A percentile compares a stretch with the other conserved stretches of the same genome.
Conservation (phyloP, 2,888 invertebrate genomes). For the Drosophila tripunctata region DNA sequence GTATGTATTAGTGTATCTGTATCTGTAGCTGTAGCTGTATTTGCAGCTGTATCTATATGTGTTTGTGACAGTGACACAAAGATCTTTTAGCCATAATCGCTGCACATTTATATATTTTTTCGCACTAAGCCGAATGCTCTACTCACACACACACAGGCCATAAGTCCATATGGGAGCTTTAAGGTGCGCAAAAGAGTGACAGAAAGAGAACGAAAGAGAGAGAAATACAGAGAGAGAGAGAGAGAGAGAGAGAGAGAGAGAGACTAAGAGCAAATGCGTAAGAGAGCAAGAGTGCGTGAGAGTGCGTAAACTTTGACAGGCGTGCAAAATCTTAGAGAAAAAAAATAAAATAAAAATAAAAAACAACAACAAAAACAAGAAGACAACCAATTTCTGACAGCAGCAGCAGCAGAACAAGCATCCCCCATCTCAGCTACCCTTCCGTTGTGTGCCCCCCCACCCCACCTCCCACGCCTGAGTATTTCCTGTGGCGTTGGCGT, state of each 20-base stretch:
- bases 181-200: slow-evolving; percentile 53
- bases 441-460: slow-evolving; percentile 10
- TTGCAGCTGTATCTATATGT: slow-evolving; percentile 37
- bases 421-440: not conserved
- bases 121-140: slow-evolving; percentile 52
- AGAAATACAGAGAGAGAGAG: slow-evolving; percentile 17
- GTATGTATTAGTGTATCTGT: slow-evolving; percentile 12
- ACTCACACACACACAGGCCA: slow-evolving; percentile 10
- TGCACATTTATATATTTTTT: slow-evolving; percentile 72
- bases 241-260: slow-evolving; percentile 9
- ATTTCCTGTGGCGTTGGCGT: slow-evolving; percentile 58
- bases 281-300: slow-evolving; percentile 43
- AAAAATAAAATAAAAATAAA: slow-evolving; percentile 21
- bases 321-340: slow-evolving; percentile 64
- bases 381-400: slow-evolving; percentile 48
- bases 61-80: slow-evolving; percentile 46
- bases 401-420: not conserved
- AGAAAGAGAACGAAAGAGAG: slow-evolving; percentile 23
- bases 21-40: slow-evolving; percentile 23
- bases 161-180: slow-evolving; percentile 49
- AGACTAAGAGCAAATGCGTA: slow-evolving; percentile 3
- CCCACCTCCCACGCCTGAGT: slow-evolving; percentile 4
- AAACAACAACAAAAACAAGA: slow-evolving; percentile 27
- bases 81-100: slow-evolving; percentile 75
- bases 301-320: slow-evolving; percentile 62